Base-by-base conservation (phyloP, 1,140 invertebrate species). In the Drosophila ficusphila region DNA sequence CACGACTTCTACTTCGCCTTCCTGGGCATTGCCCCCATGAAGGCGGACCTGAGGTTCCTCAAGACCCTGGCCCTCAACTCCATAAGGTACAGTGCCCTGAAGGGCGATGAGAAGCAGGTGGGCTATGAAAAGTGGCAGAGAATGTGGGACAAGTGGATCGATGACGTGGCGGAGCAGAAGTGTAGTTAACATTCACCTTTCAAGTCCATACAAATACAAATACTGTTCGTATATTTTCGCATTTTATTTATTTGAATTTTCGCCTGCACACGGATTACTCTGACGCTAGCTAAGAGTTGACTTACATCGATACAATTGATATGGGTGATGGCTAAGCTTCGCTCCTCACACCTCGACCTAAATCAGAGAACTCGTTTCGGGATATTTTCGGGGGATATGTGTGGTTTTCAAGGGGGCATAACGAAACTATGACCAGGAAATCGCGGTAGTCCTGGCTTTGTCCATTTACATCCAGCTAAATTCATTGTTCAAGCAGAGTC, bases 1-100 rank as follows among this genome's bases (percentile, higher is more conserved):
- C 95, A 97, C 74, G 97, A 97, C 78, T 96, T 96, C 71, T 97
- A 97, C 83, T 93, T 95, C 57, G 94, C 95, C 0, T 97, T 97
- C 61, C 94, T 97, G 89, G 96, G 94, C 0, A 93, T 97, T 2
- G 95, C 95, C 14, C 95, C 95, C 2, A 90, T 92, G 11, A 90
- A 93, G 1, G 92, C 94, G 0, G 96, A 96, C 69, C 91, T 97
- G 6, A 92, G 93, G 44, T 91, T 96, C 14, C 92, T 98, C 2
- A 97, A 97, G 82, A 93, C 95, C 75, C 91, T 97, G 3, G 96
- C 95, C 0, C 76, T 94, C 0, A 97, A 97, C 90, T 97, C 97
- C 0, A 92, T 97, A 8, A 86, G 90, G 52, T 97, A 94, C 52
- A 93, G 93, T 75, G 91, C 92, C 7, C 46, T 92, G 14, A 44